These are phyloP conservation scores for Apaloderma vittatum DNA, from an alignment of 2,113 vertebrate species.

Conservation along the genomic window DNA sequence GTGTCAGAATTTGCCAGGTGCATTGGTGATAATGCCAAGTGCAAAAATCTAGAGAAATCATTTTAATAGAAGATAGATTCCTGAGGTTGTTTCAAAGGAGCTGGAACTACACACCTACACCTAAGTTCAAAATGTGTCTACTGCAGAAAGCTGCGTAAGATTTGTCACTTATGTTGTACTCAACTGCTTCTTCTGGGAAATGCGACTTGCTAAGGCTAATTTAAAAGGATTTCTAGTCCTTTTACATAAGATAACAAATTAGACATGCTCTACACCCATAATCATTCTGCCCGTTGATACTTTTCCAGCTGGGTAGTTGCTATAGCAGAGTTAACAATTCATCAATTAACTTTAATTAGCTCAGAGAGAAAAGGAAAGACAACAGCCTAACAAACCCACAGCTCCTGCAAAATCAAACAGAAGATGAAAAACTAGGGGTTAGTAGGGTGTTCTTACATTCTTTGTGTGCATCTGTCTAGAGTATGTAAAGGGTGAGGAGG, in stretches of 20 bases:
- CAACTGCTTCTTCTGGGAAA: background rate
- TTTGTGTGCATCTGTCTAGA: background rate
- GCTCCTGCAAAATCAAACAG: background rate
- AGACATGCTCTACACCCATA: background rate
- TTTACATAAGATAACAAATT: background rate
- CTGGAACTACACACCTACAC: background rate
- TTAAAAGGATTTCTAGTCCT: background rate
- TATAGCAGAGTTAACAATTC: background rate
- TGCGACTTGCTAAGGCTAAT: background rate
- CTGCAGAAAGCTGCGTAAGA: background rate
- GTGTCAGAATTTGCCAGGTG: background rate
- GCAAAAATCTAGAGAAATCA: background rate
- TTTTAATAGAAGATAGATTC: background rate
- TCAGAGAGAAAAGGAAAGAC: background rate
- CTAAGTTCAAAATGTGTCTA: fast-evolving
- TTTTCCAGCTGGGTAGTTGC: background rate
- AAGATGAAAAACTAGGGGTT: background rate
- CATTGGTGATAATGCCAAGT: background rate
- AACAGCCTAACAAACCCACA: background rate
- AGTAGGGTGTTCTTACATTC: background rate
- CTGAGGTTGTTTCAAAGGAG: background rate
- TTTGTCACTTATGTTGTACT: background rate
- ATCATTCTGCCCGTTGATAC: background rate
- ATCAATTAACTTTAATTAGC: constrained; percentile 43
- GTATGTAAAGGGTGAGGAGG: background rate